Conservation (phyloP, 2,113 vertebrate genomes). For the Poeciliopsis turrubarensis region DNA sequence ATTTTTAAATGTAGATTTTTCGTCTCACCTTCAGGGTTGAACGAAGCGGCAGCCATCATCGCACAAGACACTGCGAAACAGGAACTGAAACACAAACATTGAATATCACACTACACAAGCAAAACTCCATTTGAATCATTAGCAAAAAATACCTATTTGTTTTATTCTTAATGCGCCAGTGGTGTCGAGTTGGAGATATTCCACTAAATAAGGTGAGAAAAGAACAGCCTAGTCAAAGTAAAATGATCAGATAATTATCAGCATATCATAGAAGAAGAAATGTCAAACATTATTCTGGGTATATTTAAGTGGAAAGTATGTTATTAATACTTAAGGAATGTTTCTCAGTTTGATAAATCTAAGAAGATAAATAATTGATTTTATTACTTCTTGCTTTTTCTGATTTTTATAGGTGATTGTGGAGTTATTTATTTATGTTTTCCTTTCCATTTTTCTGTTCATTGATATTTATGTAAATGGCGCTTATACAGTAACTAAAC, state of each 20-base stretch:
- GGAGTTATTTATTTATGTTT: no score
- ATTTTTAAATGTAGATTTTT: neutral
- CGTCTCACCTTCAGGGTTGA: slow-evolving; percentile 81
- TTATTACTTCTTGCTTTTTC: no score
- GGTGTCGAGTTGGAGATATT: neutral
- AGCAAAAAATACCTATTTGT: neutral
- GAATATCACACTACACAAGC: neutral
- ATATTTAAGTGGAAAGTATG: no score
- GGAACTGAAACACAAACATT: slow-evolving; percentile 69
- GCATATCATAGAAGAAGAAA: no score
- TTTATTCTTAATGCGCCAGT: neutral
- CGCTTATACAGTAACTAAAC: no score
- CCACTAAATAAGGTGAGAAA: neutral
- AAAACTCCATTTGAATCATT: neutral
- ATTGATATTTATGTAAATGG: no score
- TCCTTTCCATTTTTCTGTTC: no score
- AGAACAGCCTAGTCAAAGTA: neutral
- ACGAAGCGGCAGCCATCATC: slow-evolving; percentile 82
- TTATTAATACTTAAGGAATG: no score
- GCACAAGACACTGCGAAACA: slow-evolving; percentile 85
- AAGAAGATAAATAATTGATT: no score
- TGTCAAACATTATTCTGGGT: no score
- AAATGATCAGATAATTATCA: neutral
- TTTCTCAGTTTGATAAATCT: no score
- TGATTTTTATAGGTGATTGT: no score